Evolutionary conservation across 2,888 invertebrate genomes (phyloP), one percentile per base, ranked within the genome.

Genomic region (Bellardia bayeri): DNA sequence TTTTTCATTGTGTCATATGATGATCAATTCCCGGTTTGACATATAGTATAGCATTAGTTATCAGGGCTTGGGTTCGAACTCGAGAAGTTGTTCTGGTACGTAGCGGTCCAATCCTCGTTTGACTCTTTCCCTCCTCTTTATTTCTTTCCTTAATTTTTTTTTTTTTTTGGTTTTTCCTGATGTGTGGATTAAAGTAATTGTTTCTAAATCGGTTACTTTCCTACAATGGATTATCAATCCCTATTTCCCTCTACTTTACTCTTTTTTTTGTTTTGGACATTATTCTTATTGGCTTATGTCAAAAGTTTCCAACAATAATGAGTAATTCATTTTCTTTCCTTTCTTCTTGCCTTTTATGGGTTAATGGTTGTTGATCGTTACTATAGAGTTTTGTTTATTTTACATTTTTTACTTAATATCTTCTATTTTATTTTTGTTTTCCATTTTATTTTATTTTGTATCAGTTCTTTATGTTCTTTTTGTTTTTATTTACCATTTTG

Each of bases 61-160:
- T 54, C n/a, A 54, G 51, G 51, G 51, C 16, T 54, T 54, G 51
- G 51, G 51, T 54, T 54, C 51, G 51, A 54, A n/a, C 51, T 54
- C 16, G 51, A 54, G 51, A 54, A 13, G 16, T 14, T 16, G n/a
- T 54, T 54, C 51, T 54, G 51, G 51, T 54, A 5, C n/a, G 9
- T 54, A 54, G n/a, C 51, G 51, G 51, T 54, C n/a, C n/a, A 54
- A 16, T 54, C 51, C 51, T 54, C 51, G 51, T 54, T 54, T 16
- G 51, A 54, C 51, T 54, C 51, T 54, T 45, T 45, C 45, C 45
- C 45, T 45, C 45, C 45, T 45, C 45, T 45, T 2, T 45, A 3
- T 54, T 54, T 16, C 16, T 54, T n/a, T 54, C n/a, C 51, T 16
- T 54, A n/a, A n/a, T 54, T 54, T 14, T 5, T 54, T n/a, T 54